Evolutionary conservation across 2,797 vertebrate species (phyloP), one percentile per base, ranked within the genome.

Genomic region (Takifugu rubripes): DNA sequence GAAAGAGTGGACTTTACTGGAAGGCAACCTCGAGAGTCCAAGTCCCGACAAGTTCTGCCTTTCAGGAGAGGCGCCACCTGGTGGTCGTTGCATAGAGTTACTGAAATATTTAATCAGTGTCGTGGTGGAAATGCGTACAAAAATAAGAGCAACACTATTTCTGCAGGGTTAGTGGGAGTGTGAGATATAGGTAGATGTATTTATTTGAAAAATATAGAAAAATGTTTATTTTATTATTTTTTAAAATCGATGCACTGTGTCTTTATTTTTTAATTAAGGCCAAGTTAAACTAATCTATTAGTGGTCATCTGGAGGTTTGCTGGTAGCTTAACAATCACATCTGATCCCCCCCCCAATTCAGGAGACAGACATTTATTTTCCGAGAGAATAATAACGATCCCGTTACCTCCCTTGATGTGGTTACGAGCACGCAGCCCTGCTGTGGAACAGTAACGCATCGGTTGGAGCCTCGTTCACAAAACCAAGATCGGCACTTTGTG

Each of bases 201-300:
- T 89, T 88, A 90, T 86, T 88, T 84, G 61, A 81, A 77, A 74
- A 77, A 48, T 78, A 82, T 85, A 74, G 66, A 68, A 66, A 78
- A 81, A 73, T 87, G 84, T 91, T 85, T 91, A 90, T 87, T 89
- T 88, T 87, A 83, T 61, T 72, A 68, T 82, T 87, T 88, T 85
- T 81, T 33, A 21, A 21, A 21, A 75, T 84, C 78, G 55, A 78
- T 54, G 68, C 56, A 77, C 17, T 24, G 10, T 24, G 17, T 46
- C 17, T 45, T 45, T 46, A 46, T 46, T 46, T 46, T 46, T 7
- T 46, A 46, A n/a, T 46, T 46, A 46, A 46, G 21, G 44, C 7
- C 6, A 46, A 46, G 44, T 21, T n/a, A 10, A 11, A 8, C 2
- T 10, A 10, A 46, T 46, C 36, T 12, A 14, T 14, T 3, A 40